Evolutionary conservation across 2,113 vertebrate species (phyloP).

Genomic region (Oncorhynchus masou): DNA sequence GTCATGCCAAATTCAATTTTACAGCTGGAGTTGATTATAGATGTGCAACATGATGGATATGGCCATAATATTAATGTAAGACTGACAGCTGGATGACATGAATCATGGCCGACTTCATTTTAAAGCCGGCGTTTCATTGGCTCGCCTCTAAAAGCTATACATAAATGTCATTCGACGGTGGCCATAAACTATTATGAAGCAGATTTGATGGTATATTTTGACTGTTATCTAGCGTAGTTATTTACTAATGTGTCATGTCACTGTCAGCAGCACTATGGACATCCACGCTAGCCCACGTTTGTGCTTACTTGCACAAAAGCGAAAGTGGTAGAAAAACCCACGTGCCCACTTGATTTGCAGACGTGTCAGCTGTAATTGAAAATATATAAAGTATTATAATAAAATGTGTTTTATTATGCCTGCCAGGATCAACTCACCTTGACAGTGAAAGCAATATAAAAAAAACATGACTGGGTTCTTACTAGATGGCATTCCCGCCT

Average conservation of each 20-base stretch:
- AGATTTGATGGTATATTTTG: conserved; percentile 73
- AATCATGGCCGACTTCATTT: conserved; percentile 79
- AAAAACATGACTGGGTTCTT: too few species aligned
- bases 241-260: conserved; percentile 68
- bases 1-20: conserved; percentile 76
- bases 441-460: too few species aligned
- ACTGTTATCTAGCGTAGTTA: conserved; percentile 73
- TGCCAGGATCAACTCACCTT: too few species aligned
- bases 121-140: conserved; percentile 74
- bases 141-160: conserved; percentile 73
- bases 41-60: conserved; percentile 77
- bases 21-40: conserved; percentile 77
- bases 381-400: not conserved
- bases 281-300: not conserved
- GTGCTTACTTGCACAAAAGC: not conserved
- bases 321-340: not conserved
- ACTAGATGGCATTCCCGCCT: too few species aligned
- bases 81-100: conserved; percentile 74
- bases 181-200: conserved; percentile 72
- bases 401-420: not conserved
- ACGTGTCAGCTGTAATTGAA: not conserved
- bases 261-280: conserved; percentile 26
- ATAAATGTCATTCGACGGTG: conserved; percentile 76
- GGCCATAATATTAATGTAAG: conserved; percentile 84
- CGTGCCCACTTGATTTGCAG: not conserved